These are phyloP conservation scores for Piprites chloris DNA, from an alignment of 2,113 vertebrate species.

Conservation along the genomic window DNA sequence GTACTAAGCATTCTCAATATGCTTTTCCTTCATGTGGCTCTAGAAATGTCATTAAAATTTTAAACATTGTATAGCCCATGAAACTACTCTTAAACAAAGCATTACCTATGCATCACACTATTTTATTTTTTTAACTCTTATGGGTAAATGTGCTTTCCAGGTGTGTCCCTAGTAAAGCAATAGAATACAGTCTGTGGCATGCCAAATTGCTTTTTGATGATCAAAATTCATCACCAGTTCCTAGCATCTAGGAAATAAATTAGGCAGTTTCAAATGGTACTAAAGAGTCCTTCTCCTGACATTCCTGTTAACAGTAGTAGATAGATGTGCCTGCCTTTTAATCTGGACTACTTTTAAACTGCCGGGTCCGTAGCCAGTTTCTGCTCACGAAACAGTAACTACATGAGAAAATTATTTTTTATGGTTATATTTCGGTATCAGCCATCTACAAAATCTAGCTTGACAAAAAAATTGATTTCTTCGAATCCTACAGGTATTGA, in stretches of 20 bases:
- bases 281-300: neutral
- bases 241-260: neutral
- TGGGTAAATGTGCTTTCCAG: constrained; percentile 9
- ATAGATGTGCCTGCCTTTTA: neutral
- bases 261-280: neutral
- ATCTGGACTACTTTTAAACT: neutral
- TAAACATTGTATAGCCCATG: neutral
- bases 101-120: neutral
- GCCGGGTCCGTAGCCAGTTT: neutral
- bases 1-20: neutral
- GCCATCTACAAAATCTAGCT: neutral
- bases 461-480: neutral
- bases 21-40: neutral
- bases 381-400: neutral
- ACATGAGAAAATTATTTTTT: neutral
- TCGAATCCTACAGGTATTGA: neutral
- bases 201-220: constrained; percentile 34
- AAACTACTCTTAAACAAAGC: neutral
- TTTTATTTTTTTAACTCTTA: neutral
- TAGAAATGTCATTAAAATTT: neutral
- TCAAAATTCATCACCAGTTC: neutral
- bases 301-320: neutral
- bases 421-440: neutral
- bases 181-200: neutral
- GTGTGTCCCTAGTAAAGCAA: neutral